Evolutionary conservation across 2,113 vertebrate genomes (phyloP), one percentile per base, ranked within the genome.

Genomic region (Pholis gunnellus): DNA sequence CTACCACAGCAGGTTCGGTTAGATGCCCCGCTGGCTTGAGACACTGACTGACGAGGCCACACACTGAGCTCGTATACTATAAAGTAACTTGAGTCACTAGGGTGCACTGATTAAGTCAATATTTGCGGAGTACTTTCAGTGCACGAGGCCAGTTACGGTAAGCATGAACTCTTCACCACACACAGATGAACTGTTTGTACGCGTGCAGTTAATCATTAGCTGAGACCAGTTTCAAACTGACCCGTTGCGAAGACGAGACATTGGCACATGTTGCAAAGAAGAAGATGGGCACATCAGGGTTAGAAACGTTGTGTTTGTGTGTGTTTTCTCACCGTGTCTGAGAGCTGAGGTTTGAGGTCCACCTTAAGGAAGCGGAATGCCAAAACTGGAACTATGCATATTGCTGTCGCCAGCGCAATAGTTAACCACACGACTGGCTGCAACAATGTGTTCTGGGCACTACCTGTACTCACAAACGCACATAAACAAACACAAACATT

Each of bases 321-420:
- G 36, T 68, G 31, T 86, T 79, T 85, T 87, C 96, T 96, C 88
- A 99, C 98, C 89, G 96, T 98, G 90, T 98, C 97, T 0, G 97
- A 96, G 52, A 99, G 97, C 59, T 97, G 95, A 0, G 98, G 98
- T 75, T 95, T 98, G 81, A 99, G 95, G 89, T 96, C 96, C 91
- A 97, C 92, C 91, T 97, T 97, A 83, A 99, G 97, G 93, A 99
- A 99, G 38, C 98, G 97, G 75, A 98, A 97, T 74, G 97, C 96
- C 17, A 99, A 95, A 46, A 99, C 97, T 0, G 98, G 98, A 94
- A 97, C 84, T 84, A 99, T 95, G 86, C 98, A 99, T 74, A 98
- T 95, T 6, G 96, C 96, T 0, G 97, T 95, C 60, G 97, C 97
- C 82, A 99, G 91, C 31, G 93, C 94, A n/a, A 99, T 98, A 87